Percentiles rank a stretch among this genome's conserved stretches.
phyloP scores from a whole-genome alignment of 2,888 invertebrate species.

The Blastobasis adustella region DNA sequence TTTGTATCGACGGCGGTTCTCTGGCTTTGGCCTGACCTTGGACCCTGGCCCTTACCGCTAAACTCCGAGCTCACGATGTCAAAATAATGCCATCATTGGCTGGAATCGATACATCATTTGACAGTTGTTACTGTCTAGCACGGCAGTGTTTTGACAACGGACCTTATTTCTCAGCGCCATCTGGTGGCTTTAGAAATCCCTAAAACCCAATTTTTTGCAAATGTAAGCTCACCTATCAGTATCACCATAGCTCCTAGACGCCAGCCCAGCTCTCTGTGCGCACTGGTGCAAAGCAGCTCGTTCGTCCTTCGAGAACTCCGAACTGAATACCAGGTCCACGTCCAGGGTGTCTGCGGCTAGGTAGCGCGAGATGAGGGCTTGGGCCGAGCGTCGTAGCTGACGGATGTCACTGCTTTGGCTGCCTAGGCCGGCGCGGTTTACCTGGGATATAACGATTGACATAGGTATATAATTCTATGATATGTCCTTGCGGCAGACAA shows the following conservation, averaged over 20 bases:
- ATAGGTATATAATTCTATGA: background rate
- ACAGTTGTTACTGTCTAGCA: no score
- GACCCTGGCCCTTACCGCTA: no score
- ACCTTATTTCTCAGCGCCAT: no score
- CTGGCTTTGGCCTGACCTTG: no score
- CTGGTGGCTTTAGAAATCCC: no score
- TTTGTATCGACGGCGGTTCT: no score
- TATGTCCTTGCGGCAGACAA: no score
- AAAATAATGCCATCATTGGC: no score
- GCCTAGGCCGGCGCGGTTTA: conserved; percentile 56
- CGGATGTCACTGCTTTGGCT: conserved; percentile 28
- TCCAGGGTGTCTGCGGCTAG: conserved; percentile 51
- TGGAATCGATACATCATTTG: no score
- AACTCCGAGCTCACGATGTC: no score
- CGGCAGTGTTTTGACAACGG: no score
- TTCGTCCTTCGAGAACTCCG: conserved; percentile 79
- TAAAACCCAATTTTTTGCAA: no score
- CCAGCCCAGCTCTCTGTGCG: conserved; percentile 56
- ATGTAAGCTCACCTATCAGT: conserved; percentile 49
- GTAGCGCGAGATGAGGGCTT: conserved; percentile 43
- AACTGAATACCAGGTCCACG: conserved; percentile 72
- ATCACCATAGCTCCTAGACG: conserved; percentile 69
- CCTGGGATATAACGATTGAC: conserved; percentile 25
- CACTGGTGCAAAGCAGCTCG: conserved; percentile 75
- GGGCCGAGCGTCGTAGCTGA: conserved; percentile 33